These are phyloP conservation scores for Quadriops clusia DNA, from an alignment of 2,888 invertebrate species.

Conservation along the genomic window DNA sequence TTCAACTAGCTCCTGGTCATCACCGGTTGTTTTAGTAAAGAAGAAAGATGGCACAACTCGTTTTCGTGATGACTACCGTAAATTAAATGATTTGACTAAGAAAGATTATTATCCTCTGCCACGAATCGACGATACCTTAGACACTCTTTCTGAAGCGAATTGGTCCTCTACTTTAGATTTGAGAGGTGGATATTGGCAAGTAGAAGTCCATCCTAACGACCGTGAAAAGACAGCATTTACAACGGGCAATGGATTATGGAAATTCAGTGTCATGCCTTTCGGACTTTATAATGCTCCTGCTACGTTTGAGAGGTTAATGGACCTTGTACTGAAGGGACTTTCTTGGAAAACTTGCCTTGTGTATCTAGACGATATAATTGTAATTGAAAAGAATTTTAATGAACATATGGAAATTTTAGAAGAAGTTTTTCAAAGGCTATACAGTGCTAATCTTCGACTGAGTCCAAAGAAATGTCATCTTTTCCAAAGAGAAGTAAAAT, in stretches of 20 bases:
- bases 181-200: constrained; percentile 17
- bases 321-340: constrained; percentile 14
- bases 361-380: constrained; percentile 19
- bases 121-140: constrained; percentile 16
- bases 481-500: constrained; percentile 5
- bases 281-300: constrained; percentile 20
- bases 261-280: constrained; percentile 18
- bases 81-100: constrained; percentile 13
- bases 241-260: constrained; percentile 13
- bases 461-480: constrained; percentile 6
- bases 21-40: constrained; percentile 17
- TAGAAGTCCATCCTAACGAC: constrained; percentile 11
- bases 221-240: constrained; percentile 20
- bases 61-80: constrained; percentile 16
- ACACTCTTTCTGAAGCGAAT: too few species aligned
- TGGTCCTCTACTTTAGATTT: constrained; percentile 12
- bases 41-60: constrained; percentile 16
- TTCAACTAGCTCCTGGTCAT: constrained; percentile 11
- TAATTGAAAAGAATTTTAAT: constrained; percentile 14
- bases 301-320: constrained; percentile 20
- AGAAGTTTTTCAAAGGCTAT: background rate
- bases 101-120: constrained; percentile 13
- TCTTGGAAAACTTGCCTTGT: constrained; percentile 16
- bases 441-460: too few species aligned
- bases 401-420: constrained; percentile 9